A percentile compares a stretch with the other conserved stretches of the same genome.
phyloP scores from a whole-genome alignment of 2,888 invertebrate genomes.

The Eupithecia pulchellata region DNA sequence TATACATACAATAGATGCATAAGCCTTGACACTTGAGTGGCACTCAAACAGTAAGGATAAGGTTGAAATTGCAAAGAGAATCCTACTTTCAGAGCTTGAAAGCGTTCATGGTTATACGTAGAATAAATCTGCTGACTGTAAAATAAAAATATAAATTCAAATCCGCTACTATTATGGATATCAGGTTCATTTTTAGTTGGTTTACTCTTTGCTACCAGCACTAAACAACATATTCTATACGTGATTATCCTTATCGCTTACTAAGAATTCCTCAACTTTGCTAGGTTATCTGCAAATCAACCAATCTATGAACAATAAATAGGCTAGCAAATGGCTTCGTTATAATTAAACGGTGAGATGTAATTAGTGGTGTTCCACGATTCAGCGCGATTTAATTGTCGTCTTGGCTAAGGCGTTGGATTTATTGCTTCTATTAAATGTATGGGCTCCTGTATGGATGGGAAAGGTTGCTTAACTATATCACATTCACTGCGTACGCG shows the following conservation, averaged over 20 bases:
- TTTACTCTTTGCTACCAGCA: not conserved
- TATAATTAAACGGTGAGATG: constrained; percentile 46
- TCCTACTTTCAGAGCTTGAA: not conserved
- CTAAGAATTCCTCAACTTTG: not conserved
- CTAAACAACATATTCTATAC: not conserved
- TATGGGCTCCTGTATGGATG: constrained; percentile 40
- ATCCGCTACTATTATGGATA: not conserved
- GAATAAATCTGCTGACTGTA: not conserved
- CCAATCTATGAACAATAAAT: constrained; percentile 33
- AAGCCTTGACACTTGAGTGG: constrained; percentile 29
- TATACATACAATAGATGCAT: constrained; percentile 28
- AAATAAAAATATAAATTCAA: not conserved
- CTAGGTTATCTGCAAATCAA: not conserved
- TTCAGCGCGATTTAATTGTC: constrained; percentile 79
- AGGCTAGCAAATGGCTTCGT: constrained; percentile 33
- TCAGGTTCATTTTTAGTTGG: not conserved
- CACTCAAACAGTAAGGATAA: constrained; percentile 39
- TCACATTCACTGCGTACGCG: not conserved
- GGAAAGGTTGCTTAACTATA: not conserved
- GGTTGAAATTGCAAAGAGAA: constrained; percentile 5
- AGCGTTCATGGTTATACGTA: not conserved
- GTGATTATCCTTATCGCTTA: not conserved
- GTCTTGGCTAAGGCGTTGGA: constrained; percentile 66
- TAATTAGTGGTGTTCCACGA: constrained; percentile 75
- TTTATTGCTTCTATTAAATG: constrained; percentile 79